Conservation (phyloP, 1,140 invertebrate genomes). For the Nebria ingens region DNA sequence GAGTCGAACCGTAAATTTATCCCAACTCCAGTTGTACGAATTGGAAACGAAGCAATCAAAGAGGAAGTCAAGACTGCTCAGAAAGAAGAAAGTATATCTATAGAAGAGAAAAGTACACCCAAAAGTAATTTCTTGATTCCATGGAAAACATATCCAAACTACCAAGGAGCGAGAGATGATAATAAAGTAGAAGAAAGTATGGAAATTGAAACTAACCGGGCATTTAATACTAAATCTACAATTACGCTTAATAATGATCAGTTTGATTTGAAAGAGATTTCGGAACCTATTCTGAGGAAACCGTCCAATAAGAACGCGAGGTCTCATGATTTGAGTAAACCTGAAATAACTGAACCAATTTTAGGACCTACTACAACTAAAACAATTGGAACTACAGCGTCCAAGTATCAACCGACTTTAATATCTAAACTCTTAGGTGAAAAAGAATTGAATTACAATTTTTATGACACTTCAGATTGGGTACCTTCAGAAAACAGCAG, state of each 20-base stretch:
- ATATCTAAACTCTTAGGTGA: constrained; percentile 3
- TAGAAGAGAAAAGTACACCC: constrained; percentile 10
- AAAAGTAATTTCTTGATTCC: constrained; percentile 10
- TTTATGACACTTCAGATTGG: constrained; percentile 24
- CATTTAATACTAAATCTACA: constrained; percentile 46
- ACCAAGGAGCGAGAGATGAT: constrained; percentile 39
- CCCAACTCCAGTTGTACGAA: constrained; percentile 32
- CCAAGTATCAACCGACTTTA: background rate
- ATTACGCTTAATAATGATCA: constrained; percentile 28
- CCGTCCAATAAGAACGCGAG: constrained; percentile 38
- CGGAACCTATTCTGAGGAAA: constrained; percentile 38
- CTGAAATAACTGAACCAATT: constrained; percentile 63
- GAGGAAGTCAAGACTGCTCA: constrained; percentile 14
- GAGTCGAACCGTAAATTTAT: constrained; percentile 18
- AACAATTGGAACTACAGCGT: constrained; percentile 33
- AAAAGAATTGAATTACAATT: constrained; percentile 22
- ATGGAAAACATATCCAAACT: constrained; percentile 30
- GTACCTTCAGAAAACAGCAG: constrained; percentile 21
- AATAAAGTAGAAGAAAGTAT: constrained; percentile 38
- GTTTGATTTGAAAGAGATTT: constrained; percentile 30
- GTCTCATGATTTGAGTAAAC: constrained; percentile 34
- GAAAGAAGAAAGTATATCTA: background rate
- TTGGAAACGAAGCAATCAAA: constrained; percentile 26
- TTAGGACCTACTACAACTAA: constrained; percentile 47
- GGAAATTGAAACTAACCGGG: constrained; percentile 44